Percentiles rank a stretch among this genome's conserved stretches.
Conservation (phyloP, 1,140 invertebrate genomes). For the Carposina sasakii region DNA sequence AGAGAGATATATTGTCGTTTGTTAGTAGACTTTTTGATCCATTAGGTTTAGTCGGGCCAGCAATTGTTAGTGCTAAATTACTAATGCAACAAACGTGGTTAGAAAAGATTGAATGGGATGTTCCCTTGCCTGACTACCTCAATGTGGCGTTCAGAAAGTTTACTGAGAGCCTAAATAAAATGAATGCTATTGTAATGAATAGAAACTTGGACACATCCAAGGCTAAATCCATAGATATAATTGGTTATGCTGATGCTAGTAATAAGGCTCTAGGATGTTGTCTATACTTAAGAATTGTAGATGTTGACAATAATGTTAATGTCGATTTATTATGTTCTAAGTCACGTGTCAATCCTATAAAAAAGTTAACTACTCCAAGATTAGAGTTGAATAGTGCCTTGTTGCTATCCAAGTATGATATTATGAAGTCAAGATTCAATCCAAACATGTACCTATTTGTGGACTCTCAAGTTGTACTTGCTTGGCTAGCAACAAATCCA, state of each 20-base stretch:
- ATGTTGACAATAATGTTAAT: background rate
- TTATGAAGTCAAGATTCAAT: slow-evolving; percentile 10
- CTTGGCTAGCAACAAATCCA: slow-evolving; percentile 38
- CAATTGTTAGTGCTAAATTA: slow-evolving; percentile 9
- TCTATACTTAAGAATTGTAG: slow-evolving; percentile 5
- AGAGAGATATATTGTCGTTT: slow-evolving; percentile 6
- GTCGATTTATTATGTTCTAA: slow-evolving; percentile 11
- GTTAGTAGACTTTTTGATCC: slow-evolving; percentile 10
- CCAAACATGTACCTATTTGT: slow-evolving; percentile 20
- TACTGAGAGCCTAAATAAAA: slow-evolving; percentile 4
- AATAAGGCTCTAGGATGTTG: slow-evolving; percentile 11
- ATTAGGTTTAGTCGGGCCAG: slow-evolving; percentile 5
- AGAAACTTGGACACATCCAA: background rate
- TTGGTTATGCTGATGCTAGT: slow-evolving; percentile 20
- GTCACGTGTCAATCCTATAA: slow-evolving; percentile 7
- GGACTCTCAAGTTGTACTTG: slow-evolving; percentile 51
- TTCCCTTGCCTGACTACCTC: background rate
- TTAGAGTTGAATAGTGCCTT: slow-evolving; percentile 18
- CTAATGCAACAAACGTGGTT: slow-evolving; percentile 10
- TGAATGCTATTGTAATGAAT: slow-evolving; percentile 1
- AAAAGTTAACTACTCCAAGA: slow-evolving; percentile 11
- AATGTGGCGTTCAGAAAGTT: background rate
- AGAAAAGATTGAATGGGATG: slow-evolving; percentile 5
- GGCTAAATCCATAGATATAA: slow-evolving; percentile 4
- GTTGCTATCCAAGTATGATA: slow-evolving; percentile 7